Percentiles rank a stretch among this genome's conserved stretches.
These are phyloP conservation scores for Coregonus sp. DNA, from an alignment of 2,797 vertebrate genomes.

Conservation along the genomic window DNA sequence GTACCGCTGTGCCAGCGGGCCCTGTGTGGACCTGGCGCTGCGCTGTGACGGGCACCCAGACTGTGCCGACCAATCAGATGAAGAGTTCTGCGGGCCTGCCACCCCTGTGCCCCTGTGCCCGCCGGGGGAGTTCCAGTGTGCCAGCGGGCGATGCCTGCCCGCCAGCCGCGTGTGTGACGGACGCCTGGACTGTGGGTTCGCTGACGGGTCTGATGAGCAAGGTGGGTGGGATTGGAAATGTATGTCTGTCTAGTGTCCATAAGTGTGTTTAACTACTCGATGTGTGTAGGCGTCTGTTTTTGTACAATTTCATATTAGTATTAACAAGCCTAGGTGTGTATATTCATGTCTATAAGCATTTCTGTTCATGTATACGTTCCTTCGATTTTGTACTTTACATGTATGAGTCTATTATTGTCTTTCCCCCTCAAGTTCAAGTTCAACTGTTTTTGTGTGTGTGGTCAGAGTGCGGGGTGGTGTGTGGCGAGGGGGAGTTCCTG, in stretches of 20 bases:
- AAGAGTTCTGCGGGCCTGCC: constrained; percentile 77
- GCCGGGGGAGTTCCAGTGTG: constrained; percentile 76
- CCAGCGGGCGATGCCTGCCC: constrained; percentile 73
- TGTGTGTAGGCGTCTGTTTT: too few species aligned
- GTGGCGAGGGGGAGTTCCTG: constrained; percentile 76
- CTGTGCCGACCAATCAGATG: constrained; percentile 85
- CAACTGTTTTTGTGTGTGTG: not conserved
- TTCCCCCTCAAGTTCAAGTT: too few species aligned
- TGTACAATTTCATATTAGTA: too few species aligned
- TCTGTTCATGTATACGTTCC: not conserved
- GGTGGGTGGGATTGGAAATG: constrained; percentile 51
- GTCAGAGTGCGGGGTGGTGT: constrained; percentile 82
- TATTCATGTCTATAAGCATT: too few species aligned
- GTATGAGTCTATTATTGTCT: not conserved
- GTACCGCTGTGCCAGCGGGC: constrained; percentile 78
- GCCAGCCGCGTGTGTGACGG: constrained; percentile 72
- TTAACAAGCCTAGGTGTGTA: too few species aligned
- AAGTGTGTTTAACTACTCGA: too few species aligned
- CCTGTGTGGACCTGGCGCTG: constrained; percentile 78
- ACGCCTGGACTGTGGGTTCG: constrained; percentile 78
- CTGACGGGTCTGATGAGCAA: constrained; percentile 79
- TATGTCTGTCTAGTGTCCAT: not conserved
- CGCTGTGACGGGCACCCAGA: constrained; percentile 81
- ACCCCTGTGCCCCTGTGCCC: constrained; percentile 63
- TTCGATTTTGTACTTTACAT: constrained; percentile 1